These are phyloP conservation scores for Pristionchus maxplancki DNA, from an alignment of 2,888 invertebrate species.

Conservation along the genomic window DNA sequence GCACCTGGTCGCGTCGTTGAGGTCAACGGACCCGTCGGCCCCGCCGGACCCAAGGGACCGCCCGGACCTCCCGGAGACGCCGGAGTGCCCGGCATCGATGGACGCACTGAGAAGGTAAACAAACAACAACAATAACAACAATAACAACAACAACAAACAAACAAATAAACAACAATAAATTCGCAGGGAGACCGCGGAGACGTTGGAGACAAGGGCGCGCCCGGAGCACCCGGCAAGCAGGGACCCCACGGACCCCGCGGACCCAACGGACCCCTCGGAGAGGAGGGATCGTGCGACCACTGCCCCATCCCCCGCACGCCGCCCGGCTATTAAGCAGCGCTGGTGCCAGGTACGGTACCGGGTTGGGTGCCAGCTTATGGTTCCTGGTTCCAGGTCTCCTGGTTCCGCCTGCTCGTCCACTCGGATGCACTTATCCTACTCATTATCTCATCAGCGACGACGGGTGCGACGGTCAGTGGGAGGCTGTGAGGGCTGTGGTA, in stretches of 20 bases:
- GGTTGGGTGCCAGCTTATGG: slow-evolving; percentile 84
- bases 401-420: slow-evolving; percentile 78
- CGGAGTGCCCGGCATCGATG: slow-evolving; percentile 73
- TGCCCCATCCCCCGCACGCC: slow-evolving; percentile 76
- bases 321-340: slow-evolving; percentile 70
- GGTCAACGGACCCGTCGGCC: slow-evolving; percentile 69
- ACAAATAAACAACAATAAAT: not conserved
- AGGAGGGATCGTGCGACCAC: slow-evolving; percentile 76
- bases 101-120: slow-evolving; percentile 59
- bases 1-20: slow-evolving; percentile 71
- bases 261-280: slow-evolving; percentile 70
- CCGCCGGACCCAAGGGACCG: slow-evolving; percentile 71
- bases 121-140: no score
- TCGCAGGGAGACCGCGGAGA: slow-evolving; percentile 48
- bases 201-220: slow-evolving; percentile 66
- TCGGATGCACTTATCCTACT: not conserved
- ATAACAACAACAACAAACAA: no score
- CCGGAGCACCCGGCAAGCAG: slow-evolving; percentile 69
- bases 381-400: slow-evolving; percentile 77
- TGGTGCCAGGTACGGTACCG: slow-evolving; percentile 80
- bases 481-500: not conserved
- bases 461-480: slow-evolving; percentile 18
- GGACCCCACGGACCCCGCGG: slow-evolving; percentile 73
- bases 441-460: slow-evolving; percentile 39
- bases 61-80: slow-evolving; percentile 73